Base-by-base conservation (phyloP, 2,888 invertebrate species). In the Xestoiulus laeticollis region DNA sequence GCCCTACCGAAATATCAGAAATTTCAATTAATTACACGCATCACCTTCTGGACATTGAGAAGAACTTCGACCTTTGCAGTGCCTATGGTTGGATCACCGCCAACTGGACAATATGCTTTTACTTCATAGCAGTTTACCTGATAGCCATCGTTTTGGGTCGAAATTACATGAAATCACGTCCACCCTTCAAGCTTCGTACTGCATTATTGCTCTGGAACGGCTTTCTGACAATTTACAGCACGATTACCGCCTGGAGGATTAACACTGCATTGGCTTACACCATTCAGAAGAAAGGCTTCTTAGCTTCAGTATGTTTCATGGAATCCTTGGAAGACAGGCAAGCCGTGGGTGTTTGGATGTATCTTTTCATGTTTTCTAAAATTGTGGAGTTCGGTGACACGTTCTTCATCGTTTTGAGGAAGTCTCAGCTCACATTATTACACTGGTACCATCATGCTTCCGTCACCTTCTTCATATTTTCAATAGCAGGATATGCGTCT, bases 391-490 rank as follows among this genome's bases (percentile, higher is more conserved):
- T 59, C 22, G 98, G 98, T 10, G 98, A 98, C 93, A 98, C 98
- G 68, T 94, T 98, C 90, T 98, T 98, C 94, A 96, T 98, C 89
- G 91, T 93, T 26, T 93, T 98, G 89, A 94, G 98, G 89, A 98
- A 98, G 93, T 97, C 98, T 92, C 97, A 97, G 0, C 94, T 98
- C 86, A 97, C 98, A 92, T 98, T 98, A 93, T 94, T 98, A 87
- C 97, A 98, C 92, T 98, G 98, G 98, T 92, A 92, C 88, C 92
- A 92, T 89, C 92, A 92, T 90, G 91, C 92, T 4, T 91, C 92
- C 19, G 92, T 92, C 5, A 90, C 92, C 38, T 89, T 92, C 43
- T 92, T 92, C 89, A 90, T 90, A 19, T 92, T 92, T 92, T 91
- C 87, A 16, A 44, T 16, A 1, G 26, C 32, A 44, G 87, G 26